Percentiles rank a stretch among this genome's conserved stretches.
These are phyloP conservation scores for Spilosoma lubricipeda DNA, from an alignment of 2,888 invertebrate species.

Conservation along the genomic window DNA sequence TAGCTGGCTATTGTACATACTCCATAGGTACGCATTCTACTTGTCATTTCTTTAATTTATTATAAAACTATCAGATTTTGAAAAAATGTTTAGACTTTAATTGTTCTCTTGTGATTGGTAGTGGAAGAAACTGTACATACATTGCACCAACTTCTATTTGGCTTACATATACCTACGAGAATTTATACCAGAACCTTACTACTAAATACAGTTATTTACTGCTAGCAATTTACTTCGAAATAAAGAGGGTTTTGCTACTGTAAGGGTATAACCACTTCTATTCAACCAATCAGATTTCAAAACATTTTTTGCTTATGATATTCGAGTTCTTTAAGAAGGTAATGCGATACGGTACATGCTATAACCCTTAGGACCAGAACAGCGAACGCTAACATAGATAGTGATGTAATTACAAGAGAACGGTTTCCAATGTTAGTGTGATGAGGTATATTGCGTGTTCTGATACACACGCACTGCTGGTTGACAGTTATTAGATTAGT, in stretches of 20 bases:
- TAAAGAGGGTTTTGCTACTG: too few relatives aligned
- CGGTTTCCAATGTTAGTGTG: background rate
- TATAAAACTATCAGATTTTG: background rate
- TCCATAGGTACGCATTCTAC: background rate
- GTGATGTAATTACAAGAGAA: background rate
- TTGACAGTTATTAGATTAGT: conserved; percentile 5
- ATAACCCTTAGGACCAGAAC: background rate
- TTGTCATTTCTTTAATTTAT: background rate
- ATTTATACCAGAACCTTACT: too few relatives aligned
- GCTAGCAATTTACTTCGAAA: too few relatives aligned
- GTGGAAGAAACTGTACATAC: background rate
- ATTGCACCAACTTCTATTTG: too few relatives aligned
- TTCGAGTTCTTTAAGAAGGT: background rate
- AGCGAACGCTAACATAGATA: background rate
- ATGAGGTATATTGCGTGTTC: background rate
- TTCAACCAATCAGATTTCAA: background rate
- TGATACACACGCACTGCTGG: background rate
- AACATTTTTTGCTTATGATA: background rate
- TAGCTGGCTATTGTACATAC: background rate
- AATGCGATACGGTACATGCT: background rate
- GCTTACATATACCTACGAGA: too few relatives aligned
- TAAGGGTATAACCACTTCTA: background rate
- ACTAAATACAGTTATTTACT: background rate
- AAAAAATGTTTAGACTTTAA: background rate
- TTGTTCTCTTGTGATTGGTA: background rate